These are phyloP conservation scores for Sardinella longiceps DNA, from an alignment of 2,797 vertebrate species.

Conservation along the genomic window DNA sequence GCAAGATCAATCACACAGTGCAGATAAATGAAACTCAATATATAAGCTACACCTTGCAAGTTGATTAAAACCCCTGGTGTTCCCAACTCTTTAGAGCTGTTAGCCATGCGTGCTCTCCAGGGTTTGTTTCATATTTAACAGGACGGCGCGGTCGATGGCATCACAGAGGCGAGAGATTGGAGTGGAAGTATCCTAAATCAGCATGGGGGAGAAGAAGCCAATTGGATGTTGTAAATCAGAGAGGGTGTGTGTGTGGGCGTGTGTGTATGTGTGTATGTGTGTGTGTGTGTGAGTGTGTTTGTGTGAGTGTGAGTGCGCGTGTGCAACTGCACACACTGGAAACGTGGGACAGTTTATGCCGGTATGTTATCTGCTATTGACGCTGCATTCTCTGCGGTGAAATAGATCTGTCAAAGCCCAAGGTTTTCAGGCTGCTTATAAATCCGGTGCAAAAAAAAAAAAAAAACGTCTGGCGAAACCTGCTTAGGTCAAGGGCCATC, in stretches of 20 bases:
- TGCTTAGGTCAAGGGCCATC: not conserved
- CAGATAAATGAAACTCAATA: constrained; percentile 62
- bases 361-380: constrained; percentile 63
- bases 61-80: constrained; percentile 35
- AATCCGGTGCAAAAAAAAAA: constrained; percentile 48
- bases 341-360: constrained; percentile 32
- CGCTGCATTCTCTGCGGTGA: constrained; percentile 51
- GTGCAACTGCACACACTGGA: not conserved
- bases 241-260: constrained; percentile 24
- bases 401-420: constrained; percentile 61
- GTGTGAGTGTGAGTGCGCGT: not conserved
- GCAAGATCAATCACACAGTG: constrained; percentile 61
- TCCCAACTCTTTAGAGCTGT: not conserved
- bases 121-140: constrained; percentile 44
- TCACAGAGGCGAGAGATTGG: constrained; percentile 26
- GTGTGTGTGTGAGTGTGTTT: constrained; percentile 8
- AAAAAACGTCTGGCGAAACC: not conserved
- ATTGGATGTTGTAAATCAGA: constrained; percentile 49
- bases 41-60: constrained; percentile 26
- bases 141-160: constrained; percentile 41
- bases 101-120: constrained; percentile 28
- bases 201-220: constrained; percentile 46
- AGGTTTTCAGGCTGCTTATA: constrained; percentile 55
- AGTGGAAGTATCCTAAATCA: constrained; percentile 35
- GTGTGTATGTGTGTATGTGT: constrained; percentile 5